A percentile compares a stretch with the other conserved stretches of the same genome.
Conservation (phyloP, 2,888 invertebrate species). For the Limulus polyphemus region DNA sequence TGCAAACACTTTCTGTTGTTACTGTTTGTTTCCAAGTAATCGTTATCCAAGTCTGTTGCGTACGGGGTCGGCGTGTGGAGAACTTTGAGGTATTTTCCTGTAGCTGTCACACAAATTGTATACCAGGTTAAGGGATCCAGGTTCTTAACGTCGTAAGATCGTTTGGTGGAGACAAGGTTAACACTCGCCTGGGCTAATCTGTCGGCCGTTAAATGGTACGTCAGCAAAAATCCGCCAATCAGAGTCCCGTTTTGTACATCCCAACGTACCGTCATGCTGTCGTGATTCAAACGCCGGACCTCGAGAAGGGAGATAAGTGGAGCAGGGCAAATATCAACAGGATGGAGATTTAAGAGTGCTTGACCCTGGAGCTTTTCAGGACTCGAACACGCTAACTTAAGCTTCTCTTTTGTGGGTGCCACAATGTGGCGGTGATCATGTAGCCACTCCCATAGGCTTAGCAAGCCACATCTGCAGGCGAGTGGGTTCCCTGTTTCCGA, state of each 20-base stretch:
- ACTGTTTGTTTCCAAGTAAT: conserved; percentile 20
- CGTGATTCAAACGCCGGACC: conserved; percentile 75
- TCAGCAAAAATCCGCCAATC: conserved; percentile 69
- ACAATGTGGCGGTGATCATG: conserved; percentile 70
- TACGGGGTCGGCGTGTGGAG: conserved; percentile 28
- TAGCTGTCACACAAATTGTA: conserved; percentile 72
- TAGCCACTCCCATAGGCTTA: conserved; percentile 85
- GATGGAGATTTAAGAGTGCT: conserved; percentile 60
- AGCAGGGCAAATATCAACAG: conserved; percentile 69
- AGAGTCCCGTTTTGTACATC: conserved; percentile 68
- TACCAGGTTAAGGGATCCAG: conserved; percentile 67
- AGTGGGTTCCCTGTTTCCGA: conserved; percentile 62
- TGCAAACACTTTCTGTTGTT: conserved; percentile 27
- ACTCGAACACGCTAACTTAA: conserved; percentile 51
- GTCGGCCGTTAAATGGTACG: conserved; percentile 47
- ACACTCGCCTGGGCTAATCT: conserved; percentile 19
- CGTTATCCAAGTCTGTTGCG: conserved; percentile 23
- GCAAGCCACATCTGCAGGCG: conserved; percentile 76
- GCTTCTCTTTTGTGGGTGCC: conserved; percentile 36
- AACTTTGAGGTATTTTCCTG: conserved; percentile 52
- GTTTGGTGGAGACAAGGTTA: conserved; percentile 30
- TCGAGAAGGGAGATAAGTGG: conserved; percentile 70
- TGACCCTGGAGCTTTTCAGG: conserved; percentile 64
- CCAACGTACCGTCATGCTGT: conserved; percentile 61
- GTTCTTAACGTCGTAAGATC: conserved; percentile 59